These are phyloP conservation scores for Dicrostonyx torquatus DNA, from an alignment of 2,797 vertebrate species.

Conservation along the genomic window DNA sequence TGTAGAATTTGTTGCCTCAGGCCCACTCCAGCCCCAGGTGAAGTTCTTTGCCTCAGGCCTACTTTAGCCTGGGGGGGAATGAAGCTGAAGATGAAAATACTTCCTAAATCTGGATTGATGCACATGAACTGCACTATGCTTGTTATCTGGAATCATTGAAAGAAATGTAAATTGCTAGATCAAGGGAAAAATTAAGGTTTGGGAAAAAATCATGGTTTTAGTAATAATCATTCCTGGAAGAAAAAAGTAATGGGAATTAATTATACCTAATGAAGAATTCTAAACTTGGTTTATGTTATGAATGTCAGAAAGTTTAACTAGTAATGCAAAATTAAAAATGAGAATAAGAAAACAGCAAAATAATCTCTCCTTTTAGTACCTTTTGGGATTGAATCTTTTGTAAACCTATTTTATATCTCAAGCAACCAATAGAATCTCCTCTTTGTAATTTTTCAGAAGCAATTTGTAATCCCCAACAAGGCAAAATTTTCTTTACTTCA, in stretches of 20 bases:
- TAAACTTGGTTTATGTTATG: background rate
- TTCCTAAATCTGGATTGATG: slow-evolving; percentile 38
- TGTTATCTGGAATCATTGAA: slow-evolving; percentile 37
- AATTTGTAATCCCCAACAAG: too few relatives aligned
- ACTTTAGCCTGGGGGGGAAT: background rate
- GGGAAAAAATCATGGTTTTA: slow-evolving; percentile 40
- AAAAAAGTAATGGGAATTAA: slow-evolving; percentile 56
- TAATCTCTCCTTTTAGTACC: too few relatives aligned
- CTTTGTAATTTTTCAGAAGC: too few relatives aligned
- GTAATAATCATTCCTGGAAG: slow-evolving; percentile 41
- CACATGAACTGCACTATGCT: background rate
- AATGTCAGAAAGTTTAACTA: slow-evolving; percentile 43
- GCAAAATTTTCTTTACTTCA: too few relatives aligned
- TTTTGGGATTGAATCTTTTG: too few relatives aligned
- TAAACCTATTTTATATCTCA: too few relatives aligned
- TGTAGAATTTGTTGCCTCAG: too few relatives aligned
- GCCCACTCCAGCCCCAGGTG: too few relatives aligned
- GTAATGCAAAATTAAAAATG: background rate
- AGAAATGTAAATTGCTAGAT: slow-evolving; percentile 13
- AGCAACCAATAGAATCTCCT: too few relatives aligned
- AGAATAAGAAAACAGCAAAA: background rate
- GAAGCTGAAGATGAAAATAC: slow-evolving; percentile 30
- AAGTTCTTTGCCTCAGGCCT: too few relatives aligned
- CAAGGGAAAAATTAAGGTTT: slow-evolving; percentile 47
- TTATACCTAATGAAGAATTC: slow-evolving; percentile 28